Evolutionary conservation across 2,113 vertebrate genomes (phyloP).

Genomic region (Myiagra hebetior): DNA sequence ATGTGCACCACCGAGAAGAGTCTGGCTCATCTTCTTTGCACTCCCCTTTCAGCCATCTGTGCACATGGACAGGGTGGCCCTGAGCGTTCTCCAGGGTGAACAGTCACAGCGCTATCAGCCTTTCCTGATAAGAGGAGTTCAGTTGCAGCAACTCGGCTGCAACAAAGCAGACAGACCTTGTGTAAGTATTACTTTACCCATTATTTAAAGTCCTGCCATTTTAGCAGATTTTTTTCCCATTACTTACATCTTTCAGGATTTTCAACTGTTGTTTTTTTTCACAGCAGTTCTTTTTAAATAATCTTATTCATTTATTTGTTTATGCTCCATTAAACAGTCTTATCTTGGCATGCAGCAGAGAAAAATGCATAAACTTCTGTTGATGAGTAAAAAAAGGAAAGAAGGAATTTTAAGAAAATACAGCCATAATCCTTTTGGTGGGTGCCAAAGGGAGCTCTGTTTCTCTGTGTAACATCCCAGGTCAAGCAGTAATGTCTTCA

Average conservation of each 20-base stretch:
- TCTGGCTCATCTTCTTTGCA: background rate
- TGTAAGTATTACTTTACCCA: background rate
- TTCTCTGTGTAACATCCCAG: background rate
- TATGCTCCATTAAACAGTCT: background rate
- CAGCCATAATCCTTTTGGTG: background rate
- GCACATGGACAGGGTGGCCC: background rate
- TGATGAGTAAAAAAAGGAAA: background rate
- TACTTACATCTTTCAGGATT: background rate
- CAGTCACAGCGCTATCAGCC: background rate
- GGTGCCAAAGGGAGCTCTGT: background rate
- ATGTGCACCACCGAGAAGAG: background rate
- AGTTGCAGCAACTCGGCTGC: background rate
- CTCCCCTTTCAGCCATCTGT: background rate
- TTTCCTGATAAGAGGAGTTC: background rate
- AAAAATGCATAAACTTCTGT: background rate
- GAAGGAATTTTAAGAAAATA: background rate
- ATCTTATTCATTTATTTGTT: constrained; percentile 3
- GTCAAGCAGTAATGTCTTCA: background rate
- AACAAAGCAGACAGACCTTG: background rate
- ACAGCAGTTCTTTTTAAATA: background rate
- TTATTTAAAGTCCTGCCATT: background rate
- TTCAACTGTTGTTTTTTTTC: background rate
- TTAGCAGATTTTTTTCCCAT: background rate
- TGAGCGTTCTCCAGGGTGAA: background rate
- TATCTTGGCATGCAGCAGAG: background rate